These are phyloP conservation scores for Anagyrus pseudococci DNA, from an alignment of 2,888 invertebrate genomes.

Conservation along the genomic window DNA sequence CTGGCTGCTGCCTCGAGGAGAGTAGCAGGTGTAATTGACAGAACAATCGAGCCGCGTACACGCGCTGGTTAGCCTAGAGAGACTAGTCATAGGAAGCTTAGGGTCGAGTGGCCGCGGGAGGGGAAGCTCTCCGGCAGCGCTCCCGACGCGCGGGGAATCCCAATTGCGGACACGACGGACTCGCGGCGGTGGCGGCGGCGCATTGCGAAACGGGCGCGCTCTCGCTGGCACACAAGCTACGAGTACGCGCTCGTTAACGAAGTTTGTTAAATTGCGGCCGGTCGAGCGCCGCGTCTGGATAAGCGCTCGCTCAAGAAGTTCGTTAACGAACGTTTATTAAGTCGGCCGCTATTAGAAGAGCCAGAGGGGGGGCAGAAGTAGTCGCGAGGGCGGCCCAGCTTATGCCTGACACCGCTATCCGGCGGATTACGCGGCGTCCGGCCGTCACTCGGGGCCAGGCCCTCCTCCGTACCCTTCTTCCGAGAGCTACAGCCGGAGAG, in stretches of 20 bases:
- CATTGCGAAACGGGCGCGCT: neutral
- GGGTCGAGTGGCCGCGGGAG: no score
- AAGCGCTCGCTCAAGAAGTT: slow-evolving; percentile 31
- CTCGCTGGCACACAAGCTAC: neutral
- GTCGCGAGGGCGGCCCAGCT: neutral
- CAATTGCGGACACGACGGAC: slow-evolving; percentile 15
- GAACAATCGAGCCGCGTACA: slow-evolving; percentile 11
- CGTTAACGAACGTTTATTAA: slow-evolving; percentile 39
- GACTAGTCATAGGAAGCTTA: no score
- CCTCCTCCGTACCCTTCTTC: neutral
- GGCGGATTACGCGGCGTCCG: neutral
- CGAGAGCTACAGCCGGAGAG: neutral
- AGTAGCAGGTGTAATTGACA: slow-evolving; percentile 16
- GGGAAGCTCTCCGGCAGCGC: neutral
- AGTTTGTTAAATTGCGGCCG: slow-evolving; percentile 32
- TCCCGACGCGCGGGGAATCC: slow-evolving; percentile 12
- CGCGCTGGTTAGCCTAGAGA: no score
- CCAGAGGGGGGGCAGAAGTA: neutral
- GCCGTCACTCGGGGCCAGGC: neutral
- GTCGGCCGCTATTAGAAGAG: slow-evolving; percentile 12
- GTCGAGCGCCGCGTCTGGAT: neutral
- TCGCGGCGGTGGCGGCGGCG: neutral
- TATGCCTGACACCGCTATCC: neutral
- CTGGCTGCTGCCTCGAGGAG: no score
- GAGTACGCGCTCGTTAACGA: slow-evolving; percentile 22